phyloP scores from a whole-genome alignment of 1,140 invertebrate genomes.

The Solenopsis fugax region DNA sequence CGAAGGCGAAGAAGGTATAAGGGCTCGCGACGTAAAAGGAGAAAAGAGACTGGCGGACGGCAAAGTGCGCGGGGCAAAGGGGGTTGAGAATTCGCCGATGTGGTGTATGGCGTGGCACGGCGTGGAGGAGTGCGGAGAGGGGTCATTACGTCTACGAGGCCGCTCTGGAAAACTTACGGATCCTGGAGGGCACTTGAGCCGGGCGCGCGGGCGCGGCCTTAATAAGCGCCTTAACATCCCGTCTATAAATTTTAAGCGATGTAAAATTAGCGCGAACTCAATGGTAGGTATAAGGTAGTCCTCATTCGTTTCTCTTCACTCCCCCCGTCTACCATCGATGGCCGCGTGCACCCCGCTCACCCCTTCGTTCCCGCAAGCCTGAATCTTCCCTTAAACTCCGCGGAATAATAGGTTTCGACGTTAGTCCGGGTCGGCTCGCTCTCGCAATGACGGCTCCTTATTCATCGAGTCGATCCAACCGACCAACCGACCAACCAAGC shows the following conservation, averaged over 20 bases:
- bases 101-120: background rate
- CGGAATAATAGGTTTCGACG: conserved; percentile 73
- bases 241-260: conserved; percentile 80
- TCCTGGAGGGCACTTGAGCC: conserved; percentile 45
- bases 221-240: conserved; percentile 81
- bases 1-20: conserved; percentile 56
- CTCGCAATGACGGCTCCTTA: conserved; percentile 44
- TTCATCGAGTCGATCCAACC: conserved; percentile 56
- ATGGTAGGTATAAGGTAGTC: conserved; percentile 15
- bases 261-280: conserved; percentile 77
- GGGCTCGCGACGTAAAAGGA: conserved; percentile 36
- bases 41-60: conserved; percentile 12
- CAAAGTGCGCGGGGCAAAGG: background rate
- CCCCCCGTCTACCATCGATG: background rate
- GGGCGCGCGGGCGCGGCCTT: conserved; percentile 68
- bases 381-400: conserved; percentile 60
- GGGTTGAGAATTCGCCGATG: conserved; percentile 10
- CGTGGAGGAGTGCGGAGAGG: conserved; percentile 13
- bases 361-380: background rate
- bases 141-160: conserved; percentile 51
- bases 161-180: conserved; percentile 59
- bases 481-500: background rate
- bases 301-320: background rate
- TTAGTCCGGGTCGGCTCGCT: conserved; percentile 21
- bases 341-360: background rate